phyloP scores from a whole-genome alignment of 2,113 vertebrate species.

The Sclerurus mexicanus region DNA sequence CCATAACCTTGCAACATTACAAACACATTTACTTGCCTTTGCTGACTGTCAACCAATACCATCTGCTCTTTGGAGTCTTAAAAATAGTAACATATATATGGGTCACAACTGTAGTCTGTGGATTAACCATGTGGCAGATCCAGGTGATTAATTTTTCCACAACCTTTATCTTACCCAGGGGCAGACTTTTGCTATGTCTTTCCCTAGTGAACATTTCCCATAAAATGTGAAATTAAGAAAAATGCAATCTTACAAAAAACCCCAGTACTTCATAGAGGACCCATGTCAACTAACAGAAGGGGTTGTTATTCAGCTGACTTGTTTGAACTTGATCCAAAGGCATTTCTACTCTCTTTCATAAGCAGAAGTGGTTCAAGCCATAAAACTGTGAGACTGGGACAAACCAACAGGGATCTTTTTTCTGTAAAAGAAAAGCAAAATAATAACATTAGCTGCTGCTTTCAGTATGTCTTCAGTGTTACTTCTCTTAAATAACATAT shows the following conservation, averaged over 20 bases:
- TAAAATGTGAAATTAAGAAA: constrained; percentile 74
- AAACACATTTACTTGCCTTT: constrained; percentile 63
- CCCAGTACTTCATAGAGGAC: constrained; percentile 51
- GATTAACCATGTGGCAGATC: constrained; percentile 47
- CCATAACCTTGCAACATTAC: constrained; percentile 57
- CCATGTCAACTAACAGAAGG: constrained; percentile 69
- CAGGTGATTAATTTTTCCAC: constrained; percentile 35
- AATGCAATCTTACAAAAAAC: constrained; percentile 52
- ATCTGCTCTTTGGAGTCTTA: constrained; percentile 67
- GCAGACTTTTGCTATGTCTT: constrained; percentile 55
- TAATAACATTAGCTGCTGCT: background rate
- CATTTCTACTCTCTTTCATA: constrained; percentile 42
- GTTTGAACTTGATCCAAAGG: constrained; percentile 73
- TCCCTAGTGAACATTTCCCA: constrained; percentile 46
- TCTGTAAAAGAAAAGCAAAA: background rate
- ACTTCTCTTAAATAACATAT: background rate
- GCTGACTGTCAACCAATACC: constrained; percentile 64
- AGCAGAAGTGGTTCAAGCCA: constrained; percentile 42
- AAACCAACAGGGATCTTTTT: background rate
- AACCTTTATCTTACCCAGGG: constrained; percentile 63
- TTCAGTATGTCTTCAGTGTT: background rate
- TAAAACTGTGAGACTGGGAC: constrained; percentile 30
- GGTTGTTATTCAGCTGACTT: constrained; percentile 67
- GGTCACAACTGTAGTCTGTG: constrained; percentile 71
- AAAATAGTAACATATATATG: constrained; percentile 66